Percentiles rank a stretch among this genome's conserved stretches.
These are phyloP conservation scores for Limosa lapponica DNA, from an alignment of 2,797 vertebrate genomes.

Conservation along the genomic window DNA sequence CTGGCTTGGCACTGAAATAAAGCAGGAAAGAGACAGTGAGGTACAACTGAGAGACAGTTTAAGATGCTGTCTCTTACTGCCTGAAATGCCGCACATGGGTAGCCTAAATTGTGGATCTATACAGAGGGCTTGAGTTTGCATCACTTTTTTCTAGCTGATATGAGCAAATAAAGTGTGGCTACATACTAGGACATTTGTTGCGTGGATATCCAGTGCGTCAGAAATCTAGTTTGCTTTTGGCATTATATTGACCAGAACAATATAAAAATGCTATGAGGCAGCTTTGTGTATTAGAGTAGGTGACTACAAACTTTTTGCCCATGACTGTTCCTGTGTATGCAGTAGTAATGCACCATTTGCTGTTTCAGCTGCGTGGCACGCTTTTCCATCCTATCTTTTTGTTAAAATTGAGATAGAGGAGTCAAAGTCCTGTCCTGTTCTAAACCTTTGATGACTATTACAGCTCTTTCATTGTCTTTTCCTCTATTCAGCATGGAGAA, in stretches of 20 bases:
- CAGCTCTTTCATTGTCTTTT: background rate
- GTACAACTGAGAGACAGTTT: background rate
- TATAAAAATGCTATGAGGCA: background rate
- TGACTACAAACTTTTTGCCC: background rate
- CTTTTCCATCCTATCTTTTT: background rate
- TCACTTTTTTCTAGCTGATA: background rate
- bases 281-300: background rate
- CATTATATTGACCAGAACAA: background rate
- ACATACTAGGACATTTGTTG: background rate
- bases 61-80: background rate
- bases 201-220: background rate
- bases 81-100: background rate
- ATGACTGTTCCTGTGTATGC: background rate
- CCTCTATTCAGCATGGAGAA: background rate
- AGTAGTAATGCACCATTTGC: background rate
- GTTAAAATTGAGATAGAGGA: background rate
- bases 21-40: background rate
- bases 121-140: background rate
- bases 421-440: background rate
- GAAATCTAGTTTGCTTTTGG: background rate
- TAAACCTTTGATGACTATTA: background rate
- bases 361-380: background rate
- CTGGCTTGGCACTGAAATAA: conserved; percentile 11
- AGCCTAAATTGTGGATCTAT: background rate
- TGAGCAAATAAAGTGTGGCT: background rate